Percentiles rank a stretch among this genome's conserved stretches.
Evolutionary conservation across 2,113 vertebrate species (phyloP).

Genomic region (Cyprinodon variegatus): DNA sequence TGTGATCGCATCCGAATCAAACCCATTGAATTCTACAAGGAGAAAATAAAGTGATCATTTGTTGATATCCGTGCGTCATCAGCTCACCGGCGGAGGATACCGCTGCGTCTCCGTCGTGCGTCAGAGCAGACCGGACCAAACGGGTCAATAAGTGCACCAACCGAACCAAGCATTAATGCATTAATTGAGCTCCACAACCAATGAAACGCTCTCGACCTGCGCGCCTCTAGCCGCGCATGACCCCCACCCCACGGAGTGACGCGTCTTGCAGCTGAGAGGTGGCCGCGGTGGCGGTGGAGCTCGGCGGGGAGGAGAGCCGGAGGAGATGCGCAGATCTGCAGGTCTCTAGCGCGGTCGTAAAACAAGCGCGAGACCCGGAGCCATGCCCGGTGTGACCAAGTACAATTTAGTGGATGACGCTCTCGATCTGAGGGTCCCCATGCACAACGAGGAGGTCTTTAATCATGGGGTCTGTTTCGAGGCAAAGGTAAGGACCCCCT

Average conservation of each 20-base stretch:
- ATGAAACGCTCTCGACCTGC: slow-evolving; percentile 29
- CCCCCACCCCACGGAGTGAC: slow-evolving; percentile 43
- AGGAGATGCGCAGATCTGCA: slow-evolving; percentile 61
- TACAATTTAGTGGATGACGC: slow-evolving; percentile 94
- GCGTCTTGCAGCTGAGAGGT: slow-evolving; percentile 29
- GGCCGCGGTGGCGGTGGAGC: slow-evolving; percentile 1
- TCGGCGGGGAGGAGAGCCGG: slow-evolving; percentile 9
- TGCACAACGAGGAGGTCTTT: slow-evolving; percentile 95
- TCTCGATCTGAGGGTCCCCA: slow-evolving; percentile 89
- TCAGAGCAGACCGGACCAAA: slow-evolving; percentile 3
- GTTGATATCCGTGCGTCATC: slow-evolving; percentile 64
- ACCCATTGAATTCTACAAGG: not conserved
- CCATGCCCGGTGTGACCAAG: slow-evolving; percentile 92
- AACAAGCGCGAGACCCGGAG: slow-evolving; percentile 43
- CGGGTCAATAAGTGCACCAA: slow-evolving; percentile 16
- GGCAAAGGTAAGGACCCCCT: slow-evolving; percentile 86
- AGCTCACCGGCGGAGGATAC: slow-evolving; percentile 34
- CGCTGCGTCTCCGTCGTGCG: slow-evolving; percentile 26
- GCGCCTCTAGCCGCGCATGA: slow-evolving; percentile 53
- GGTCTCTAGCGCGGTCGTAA: slow-evolving; percentile 61
- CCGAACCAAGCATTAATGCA: slow-evolving; percentile 27
- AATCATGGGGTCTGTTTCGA: slow-evolving; percentile 94
- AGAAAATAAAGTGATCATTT: slow-evolving; percentile 6
- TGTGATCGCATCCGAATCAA: not conserved
- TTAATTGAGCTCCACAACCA: slow-evolving; percentile 11